A percentile compares a stretch with the other conserved stretches of the same genome.
Evolutionary conservation across 1,140 invertebrate species (phyloP).

Genomic region (Maniola jurtina): DNA sequence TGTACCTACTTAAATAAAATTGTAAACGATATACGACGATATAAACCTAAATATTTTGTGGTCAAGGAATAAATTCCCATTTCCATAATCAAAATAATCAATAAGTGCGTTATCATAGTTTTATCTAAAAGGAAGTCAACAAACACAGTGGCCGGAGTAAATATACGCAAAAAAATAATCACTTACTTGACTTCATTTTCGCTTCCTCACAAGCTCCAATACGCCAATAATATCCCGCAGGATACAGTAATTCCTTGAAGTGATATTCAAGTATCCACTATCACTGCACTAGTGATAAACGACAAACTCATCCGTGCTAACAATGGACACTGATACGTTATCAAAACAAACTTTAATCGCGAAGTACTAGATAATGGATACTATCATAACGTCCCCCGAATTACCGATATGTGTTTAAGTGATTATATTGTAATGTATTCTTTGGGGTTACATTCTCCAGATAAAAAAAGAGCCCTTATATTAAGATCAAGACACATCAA

Average conservation of each 20-base stretch:
- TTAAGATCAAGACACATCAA: too few species aligned
- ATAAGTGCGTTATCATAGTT: too few species aligned
- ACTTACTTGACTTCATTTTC: conserved; percentile 23
- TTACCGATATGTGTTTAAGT: conserved; percentile 1
- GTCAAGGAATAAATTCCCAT: background rate
- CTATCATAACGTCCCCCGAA: conserved; percentile 3
- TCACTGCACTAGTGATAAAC: background rate
- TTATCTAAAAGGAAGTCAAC: too few species aligned
- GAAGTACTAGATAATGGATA: conserved; percentile 25
- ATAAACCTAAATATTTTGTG: background rate
- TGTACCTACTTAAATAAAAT: too few species aligned
- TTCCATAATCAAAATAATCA: too few species aligned
- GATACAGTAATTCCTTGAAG: conserved; percentile 6
- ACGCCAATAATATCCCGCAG: background rate
- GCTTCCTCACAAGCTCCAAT: background rate
- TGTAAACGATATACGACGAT: too few species aligned
- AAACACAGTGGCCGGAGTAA: background rate
- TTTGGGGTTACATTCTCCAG: too few species aligned
- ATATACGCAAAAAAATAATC: background rate
- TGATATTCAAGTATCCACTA: conserved; percentile 16
- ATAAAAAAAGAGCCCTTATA: too few species aligned
- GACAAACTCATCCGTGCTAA: conserved; percentile 18
- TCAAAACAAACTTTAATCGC: conserved; percentile 34
- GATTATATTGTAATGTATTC: too few species aligned
- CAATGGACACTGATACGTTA: conserved; percentile 35